Evolutionary conservation across 2,888 invertebrate species (phyloP).

Genomic region (Brachylomia viminalis): DNA sequence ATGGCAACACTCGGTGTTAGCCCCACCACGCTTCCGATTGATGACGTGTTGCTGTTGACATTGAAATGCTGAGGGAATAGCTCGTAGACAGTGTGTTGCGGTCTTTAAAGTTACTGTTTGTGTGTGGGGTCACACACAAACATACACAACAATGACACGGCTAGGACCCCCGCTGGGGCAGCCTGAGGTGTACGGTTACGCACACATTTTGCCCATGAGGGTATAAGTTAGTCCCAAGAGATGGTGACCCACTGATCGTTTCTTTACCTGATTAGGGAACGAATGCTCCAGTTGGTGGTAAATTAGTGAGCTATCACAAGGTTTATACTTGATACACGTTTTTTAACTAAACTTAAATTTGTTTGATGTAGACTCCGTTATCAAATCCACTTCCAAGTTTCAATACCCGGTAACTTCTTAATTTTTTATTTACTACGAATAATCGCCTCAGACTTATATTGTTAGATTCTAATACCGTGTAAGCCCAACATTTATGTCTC

Average conservation of each 20-base stretch:
- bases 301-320: background rate
- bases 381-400: background rate
- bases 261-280: slow-evolving; percentile 31
- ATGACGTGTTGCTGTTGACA: slow-evolving; percentile 51
- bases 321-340: background rate
- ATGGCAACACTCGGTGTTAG: slow-evolving; percentile 54
- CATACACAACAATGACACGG: background rate
- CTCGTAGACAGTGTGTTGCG: slow-evolving; percentile 21
- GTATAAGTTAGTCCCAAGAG: slow-evolving; percentile 15
- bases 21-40: slow-evolving; percentile 36
- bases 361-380: background rate
- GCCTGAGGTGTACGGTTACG: slow-evolving; percentile 10
- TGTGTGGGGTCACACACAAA: slow-evolving; percentile 8
- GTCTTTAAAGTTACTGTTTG: slow-evolving; percentile 4
- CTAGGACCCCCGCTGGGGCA: slow-evolving; percentile 4
- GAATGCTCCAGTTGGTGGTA: background rate
- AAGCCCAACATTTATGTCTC: slow-evolving; percentile 29
- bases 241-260: background rate
- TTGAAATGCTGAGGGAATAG: slow-evolving; percentile 49
- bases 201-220: slow-evolving; percentile 1
- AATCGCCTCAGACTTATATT: slow-evolving; percentile 17
- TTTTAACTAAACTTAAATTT: background rate
- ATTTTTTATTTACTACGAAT: background rate
- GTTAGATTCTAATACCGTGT: slow-evolving; percentile 1
- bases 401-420: background rate